Evolutionary conservation across 2,797 vertebrate species (phyloP), one percentile per base, ranked within the genome.

Genomic region (Poeciliopsis infans): DNA sequence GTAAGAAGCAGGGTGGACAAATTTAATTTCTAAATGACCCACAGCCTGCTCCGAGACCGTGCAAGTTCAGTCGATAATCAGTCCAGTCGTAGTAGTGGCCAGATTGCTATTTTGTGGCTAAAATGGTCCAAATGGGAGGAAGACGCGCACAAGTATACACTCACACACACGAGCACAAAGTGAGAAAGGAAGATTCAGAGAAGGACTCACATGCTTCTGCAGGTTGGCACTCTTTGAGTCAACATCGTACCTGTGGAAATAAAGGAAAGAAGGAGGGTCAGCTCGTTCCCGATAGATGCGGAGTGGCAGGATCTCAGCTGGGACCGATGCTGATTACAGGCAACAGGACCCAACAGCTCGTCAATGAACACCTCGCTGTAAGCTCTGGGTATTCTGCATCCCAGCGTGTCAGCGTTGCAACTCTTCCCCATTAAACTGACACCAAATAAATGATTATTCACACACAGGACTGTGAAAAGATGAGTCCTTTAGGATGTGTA

Each of bases 161-260:
- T 0, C 49, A 41, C 53, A 72, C 51, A 51, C 49, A 51, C 45
- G 45, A 45, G 68, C 64, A 76, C 51, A 15, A 53, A 76, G 33
- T 12, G 46, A 16, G 18, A 8, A 28, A 73, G 10, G 61, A 41
- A 53, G 43, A 15, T 4, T 12, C 16, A 5, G 36, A 39, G n/a
- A 41, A 73, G 28, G 16, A 79, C 83, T 85, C 95, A 99, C 98
- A 69, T 99, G 98, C 91, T 99, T 99, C 41, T 97, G 98, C 73
- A 99, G 95, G 90, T 99, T 98, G 87, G 96, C 96, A 57, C 98
- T 99, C 93, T 99, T 99, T 0, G 97, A 99, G 93, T 99, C 98
- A 46, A 99, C 97, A 83, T 99, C 98, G 20, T 99, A 99, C 94
- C 98, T 99, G 85, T 43, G 91, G 89, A 88, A 89, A 73, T 66